Percentiles rank a stretch among this genome's conserved stretches.
phyloP scores from a whole-genome alignment of 1,140 invertebrate genomes.

The Mycetomoellerius zeteki region DNA sequence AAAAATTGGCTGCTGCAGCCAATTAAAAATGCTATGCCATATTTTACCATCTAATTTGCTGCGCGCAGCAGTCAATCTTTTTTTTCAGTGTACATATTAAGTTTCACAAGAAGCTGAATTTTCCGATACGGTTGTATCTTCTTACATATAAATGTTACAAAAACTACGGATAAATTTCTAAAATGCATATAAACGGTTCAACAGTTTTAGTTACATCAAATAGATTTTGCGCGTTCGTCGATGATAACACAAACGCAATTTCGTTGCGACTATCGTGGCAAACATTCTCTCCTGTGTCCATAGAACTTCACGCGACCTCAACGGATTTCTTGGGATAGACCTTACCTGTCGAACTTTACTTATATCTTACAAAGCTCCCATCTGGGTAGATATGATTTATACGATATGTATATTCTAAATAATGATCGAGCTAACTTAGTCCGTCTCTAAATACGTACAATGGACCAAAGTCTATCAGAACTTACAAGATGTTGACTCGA shows the following conservation, averaged over 20 bases:
- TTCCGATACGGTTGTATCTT: background rate
- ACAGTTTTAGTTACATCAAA: background rate
- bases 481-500: slow-evolving; percentile 3
- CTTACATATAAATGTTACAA: background rate
- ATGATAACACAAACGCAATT: slow-evolving; percentile 42
- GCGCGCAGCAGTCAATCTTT: too few species aligned
- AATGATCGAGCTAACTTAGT: slow-evolving; percentile 11
- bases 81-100: too few species aligned
- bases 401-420: slow-evolving; percentile 21
- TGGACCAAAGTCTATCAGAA: slow-evolving; percentile 37
- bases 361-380: background rate
- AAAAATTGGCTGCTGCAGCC: too few species aligned
- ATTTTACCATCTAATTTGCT: too few species aligned
- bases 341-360: slow-evolving; percentile 22
- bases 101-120: background rate
- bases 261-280: slow-evolving; percentile 3
- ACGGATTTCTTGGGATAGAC: slow-evolving; percentile 27
- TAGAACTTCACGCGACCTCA: slow-evolving; percentile 28
- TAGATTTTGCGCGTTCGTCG: background rate
- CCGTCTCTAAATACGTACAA: slow-evolving; percentile 27
- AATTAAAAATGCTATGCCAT: too few species aligned
- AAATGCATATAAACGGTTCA: background rate
- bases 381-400: background rate
- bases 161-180: background rate
- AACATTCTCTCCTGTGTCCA: slow-evolving; percentile 25